These are phyloP conservation scores for Pemphigus obesinymphae DNA, from an alignment of 1,140 invertebrate genomes.

Conservation along the genomic window DNA sequence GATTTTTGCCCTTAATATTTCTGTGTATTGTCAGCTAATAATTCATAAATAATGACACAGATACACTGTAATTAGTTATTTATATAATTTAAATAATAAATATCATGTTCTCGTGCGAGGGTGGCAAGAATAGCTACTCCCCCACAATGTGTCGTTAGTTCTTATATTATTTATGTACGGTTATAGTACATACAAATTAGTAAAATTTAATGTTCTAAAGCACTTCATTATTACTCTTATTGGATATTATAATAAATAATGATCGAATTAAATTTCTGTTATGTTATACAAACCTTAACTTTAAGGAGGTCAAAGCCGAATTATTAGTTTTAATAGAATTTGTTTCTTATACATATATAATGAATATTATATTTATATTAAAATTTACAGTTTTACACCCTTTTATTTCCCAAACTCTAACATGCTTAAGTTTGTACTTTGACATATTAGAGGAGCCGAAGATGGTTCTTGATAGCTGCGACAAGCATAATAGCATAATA, in stretches of 20 bases:
- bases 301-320: background rate
- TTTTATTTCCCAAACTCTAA: too few species aligned
- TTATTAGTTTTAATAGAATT: background rate
- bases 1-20: too few species aligned
- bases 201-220: too few species aligned
- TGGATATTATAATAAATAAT: background rate
- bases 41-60: background rate
- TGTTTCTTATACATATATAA: too few species aligned
- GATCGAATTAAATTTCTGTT: constrained; percentile 2
- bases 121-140: too few species aligned
- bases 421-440: too few species aligned
- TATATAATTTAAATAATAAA: background rate
- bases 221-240: background rate
- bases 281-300: background rate
- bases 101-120: background rate
- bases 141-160: background rate
- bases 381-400: too few species aligned
- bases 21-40: background rate
- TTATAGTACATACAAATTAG: background rate
- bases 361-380: too few species aligned
- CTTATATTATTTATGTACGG: background rate
- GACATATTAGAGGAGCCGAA: too few species aligned
- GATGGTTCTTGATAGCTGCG: too few species aligned
- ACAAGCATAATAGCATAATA: too few species aligned
- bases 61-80: background rate